Percentiles rank a stretch among this genome's conserved stretches.
Evolutionary conservation across 23 tunicate species (phyloP).

Genomic region (Phallusia fumigata): DNA sequence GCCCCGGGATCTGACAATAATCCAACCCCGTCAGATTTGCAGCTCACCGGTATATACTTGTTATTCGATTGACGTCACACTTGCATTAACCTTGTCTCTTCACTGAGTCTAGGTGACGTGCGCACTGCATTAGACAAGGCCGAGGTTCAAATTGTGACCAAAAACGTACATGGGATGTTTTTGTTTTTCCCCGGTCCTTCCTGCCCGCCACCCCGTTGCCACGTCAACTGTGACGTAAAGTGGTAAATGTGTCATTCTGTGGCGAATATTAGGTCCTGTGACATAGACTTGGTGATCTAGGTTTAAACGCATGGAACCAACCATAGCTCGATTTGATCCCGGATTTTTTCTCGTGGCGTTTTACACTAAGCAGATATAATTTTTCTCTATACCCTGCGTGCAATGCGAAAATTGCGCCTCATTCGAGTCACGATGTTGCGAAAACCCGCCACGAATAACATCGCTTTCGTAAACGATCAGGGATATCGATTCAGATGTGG

Average conservation of each 20-base stretch:
- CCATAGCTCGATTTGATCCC: no score
- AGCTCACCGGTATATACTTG: background rate
- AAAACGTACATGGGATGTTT: background rate
- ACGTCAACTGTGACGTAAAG: slow-evolving; percentile 5
- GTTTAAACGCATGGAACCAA: no score
- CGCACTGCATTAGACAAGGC: background rate
- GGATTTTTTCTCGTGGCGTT: no score
- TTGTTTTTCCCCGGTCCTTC: background rate
- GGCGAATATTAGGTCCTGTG: no score
- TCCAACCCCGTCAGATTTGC: background rate
- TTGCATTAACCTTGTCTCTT: background rate
- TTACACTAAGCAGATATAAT: no score
- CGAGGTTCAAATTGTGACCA: background rate
- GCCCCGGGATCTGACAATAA: background rate
- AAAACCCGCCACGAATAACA: no score
- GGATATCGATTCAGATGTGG: no score
- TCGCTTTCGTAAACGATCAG: no score
- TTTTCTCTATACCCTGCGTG: no score
- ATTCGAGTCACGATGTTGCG: no score
- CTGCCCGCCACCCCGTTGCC: background rate
- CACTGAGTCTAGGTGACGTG: background rate
- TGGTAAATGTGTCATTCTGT: background rate
- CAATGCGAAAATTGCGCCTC: no score
- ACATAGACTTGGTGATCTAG: no score
- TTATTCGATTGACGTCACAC: background rate